These are phyloP conservation scores for Otolemur garnettii DNA, from an alignment of 2,113 vertebrate genomes.

Conservation along the genomic window DNA sequence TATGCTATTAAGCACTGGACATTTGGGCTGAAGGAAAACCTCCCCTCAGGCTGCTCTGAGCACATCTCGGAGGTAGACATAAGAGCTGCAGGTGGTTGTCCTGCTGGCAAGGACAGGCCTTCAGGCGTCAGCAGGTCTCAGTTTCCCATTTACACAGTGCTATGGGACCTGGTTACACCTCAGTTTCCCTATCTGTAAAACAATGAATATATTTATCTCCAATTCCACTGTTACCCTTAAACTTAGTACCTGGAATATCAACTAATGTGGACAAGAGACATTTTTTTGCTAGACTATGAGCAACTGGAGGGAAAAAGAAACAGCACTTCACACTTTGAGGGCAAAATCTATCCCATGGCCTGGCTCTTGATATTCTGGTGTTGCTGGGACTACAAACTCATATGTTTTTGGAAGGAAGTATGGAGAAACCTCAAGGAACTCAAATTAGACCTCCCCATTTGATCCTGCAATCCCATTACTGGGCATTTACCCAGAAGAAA, in stretches of 20 bases:
- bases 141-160: background rate
- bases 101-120: background rate
- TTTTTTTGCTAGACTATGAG: constrained; percentile 10
- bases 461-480: too few species aligned
- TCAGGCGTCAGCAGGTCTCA: background rate
- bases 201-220: background rate
- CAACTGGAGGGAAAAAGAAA: constrained; percentile 33
- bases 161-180: background rate
- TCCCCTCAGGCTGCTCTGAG: background rate
- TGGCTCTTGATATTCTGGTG: background rate
- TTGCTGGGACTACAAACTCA: too few species aligned
- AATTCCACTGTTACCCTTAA: constrained; percentile 35
- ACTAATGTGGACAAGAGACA: background rate
- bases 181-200: background rate
- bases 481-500: too few species aligned
- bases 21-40: background rate
- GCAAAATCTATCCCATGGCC: background rate
- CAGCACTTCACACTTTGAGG: background rate
- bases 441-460: too few species aligned
- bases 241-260: background rate
- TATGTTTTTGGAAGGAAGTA: too few species aligned
- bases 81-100: background rate
- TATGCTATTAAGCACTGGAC: background rate
- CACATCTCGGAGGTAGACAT: background rate
- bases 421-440: too few species aligned